Base-by-base conservation (phyloP, 2,888 invertebrate species). In the Archips xylosteana region DNA sequence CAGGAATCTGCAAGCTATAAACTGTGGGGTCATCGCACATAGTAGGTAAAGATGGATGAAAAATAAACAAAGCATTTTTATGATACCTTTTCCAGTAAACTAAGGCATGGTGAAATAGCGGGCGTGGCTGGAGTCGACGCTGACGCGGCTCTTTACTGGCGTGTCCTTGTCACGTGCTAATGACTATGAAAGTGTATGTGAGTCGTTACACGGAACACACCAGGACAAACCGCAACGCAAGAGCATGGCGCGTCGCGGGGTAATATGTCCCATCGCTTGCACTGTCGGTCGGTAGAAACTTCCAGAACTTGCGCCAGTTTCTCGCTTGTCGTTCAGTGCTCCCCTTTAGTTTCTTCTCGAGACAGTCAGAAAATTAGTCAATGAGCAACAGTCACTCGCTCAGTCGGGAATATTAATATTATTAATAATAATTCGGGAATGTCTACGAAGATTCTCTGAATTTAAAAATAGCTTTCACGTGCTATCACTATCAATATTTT, bases 101-200 rank as follows among this genome's bases (percentile, higher is more conserved):
- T 57, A 57, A 57, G n/a, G 32, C 32, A 32, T 12, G 3, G 57
- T 57, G 32, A 57, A 23, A 32, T 57, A 57, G 2, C 57, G 12
- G 57, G 57, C 32, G 57, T 57, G 57, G 57, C 57, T 57, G 57
- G 32, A 12, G 32, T 57, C 32, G 57, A 15, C 23, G 23, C 57
- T 57, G 57, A 57, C 57, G 32, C 57, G 32, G 57, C 57, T 12
- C 51, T 15, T 5, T 15, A 9, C 32, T 57, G 57, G 32, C 57
- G 57, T 32, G 57, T 32, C 57, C 57, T 57, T 57, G 57, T 57
- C 57, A 57, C 57, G 32, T 32, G 12, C 32, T 57, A 57, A 57
- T 32, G 57, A 32, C 32, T 32, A 57, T 57, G 57, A 32, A 32
- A 57, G 32, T 54, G 3, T 54, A 54, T 54, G 51, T 51, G 15